Evolutionary conservation across 2,888 invertebrate species (phyloP).

Genomic region (Harpagoxenus sublaevis): DNA sequence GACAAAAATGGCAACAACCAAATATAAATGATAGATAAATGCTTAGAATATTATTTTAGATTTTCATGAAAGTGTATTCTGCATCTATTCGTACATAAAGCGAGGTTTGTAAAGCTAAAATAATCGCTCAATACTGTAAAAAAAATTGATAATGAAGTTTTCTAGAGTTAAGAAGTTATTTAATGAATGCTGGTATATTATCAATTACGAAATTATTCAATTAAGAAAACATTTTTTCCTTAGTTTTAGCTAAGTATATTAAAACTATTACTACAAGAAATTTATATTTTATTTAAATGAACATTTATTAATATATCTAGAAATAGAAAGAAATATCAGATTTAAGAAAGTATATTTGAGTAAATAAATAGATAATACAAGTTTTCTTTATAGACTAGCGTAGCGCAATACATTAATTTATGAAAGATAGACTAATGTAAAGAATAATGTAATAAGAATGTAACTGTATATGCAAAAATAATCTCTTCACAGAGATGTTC

Average conservation of each 20-base stretch:
- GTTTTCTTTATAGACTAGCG: neutral
- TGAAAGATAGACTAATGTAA: neutral
- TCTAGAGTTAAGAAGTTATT: slow-evolving; percentile 7
- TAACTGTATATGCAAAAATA: neutral
- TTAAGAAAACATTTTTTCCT: neutral
- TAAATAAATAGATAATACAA: neutral
- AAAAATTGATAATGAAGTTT: neutral
- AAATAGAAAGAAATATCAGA: neutral
- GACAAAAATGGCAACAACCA: slow-evolving; percentile 5
- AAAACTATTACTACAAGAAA: neutral
- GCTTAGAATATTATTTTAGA: neutral
- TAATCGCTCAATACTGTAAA: neutral
- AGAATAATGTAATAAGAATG: neutral
- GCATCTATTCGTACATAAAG: neutral
- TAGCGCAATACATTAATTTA: neutral
- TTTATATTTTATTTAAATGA: neutral
- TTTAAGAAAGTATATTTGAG: neutral
- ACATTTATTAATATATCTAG: slow-evolving; percentile 10
- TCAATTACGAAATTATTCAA: neutral
- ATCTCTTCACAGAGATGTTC: neutral
- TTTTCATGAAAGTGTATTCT: neutral
- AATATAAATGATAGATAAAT: slow-evolving; percentile 9
- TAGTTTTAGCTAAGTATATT: neutral
- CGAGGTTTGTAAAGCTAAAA: neutral
- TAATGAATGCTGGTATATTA: neutral